Percentiles rank a stretch among this genome's conserved stretches.
Evolutionary conservation across 2,888 invertebrate species (phyloP).

Genomic region (Chrysomela aeneicollis): DNA sequence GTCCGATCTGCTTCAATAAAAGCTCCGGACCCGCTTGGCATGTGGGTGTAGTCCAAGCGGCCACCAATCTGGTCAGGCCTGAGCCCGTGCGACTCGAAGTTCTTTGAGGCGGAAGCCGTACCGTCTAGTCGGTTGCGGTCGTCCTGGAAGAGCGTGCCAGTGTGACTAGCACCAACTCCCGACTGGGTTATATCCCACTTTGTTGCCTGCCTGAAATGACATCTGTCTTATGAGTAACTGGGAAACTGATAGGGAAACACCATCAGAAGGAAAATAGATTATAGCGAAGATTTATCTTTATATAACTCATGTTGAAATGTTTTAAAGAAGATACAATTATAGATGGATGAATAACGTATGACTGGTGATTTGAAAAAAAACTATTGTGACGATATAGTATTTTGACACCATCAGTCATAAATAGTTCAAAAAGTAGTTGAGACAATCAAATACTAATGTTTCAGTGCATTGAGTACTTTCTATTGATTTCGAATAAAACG

Average conservation of each 20-base stretch:
- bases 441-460: too few species aligned
- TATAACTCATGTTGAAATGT: too few species aligned
- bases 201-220: constrained; percentile 26
- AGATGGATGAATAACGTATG: too few species aligned
- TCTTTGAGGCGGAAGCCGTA: constrained; percentile 44
- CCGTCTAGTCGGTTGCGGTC: constrained; percentile 44
- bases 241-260: not conserved
- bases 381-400: too few species aligned
- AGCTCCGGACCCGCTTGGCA: constrained; percentile 44
- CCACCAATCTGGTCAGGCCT: constrained; percentile 47
- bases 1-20: constrained; percentile 43
- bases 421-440: too few species aligned
- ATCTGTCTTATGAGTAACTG: not conserved
- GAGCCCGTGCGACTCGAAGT: constrained; percentile 41
- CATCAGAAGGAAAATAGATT: not conserved
- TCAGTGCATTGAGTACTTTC: too few species aligned
- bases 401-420: too few species aligned
- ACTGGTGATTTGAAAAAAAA: too few species aligned
- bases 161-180: constrained; percentile 37
- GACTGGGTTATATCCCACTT: constrained; percentile 28
- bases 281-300: too few species aligned
- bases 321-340: too few species aligned
- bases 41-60: constrained; percentile 46
- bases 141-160: constrained; percentile 45
- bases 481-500: too few species aligned